These are phyloP conservation scores for Scrobipalpa costella DNA, from an alignment of 2,888 invertebrate species.

Conservation along the genomic window DNA sequence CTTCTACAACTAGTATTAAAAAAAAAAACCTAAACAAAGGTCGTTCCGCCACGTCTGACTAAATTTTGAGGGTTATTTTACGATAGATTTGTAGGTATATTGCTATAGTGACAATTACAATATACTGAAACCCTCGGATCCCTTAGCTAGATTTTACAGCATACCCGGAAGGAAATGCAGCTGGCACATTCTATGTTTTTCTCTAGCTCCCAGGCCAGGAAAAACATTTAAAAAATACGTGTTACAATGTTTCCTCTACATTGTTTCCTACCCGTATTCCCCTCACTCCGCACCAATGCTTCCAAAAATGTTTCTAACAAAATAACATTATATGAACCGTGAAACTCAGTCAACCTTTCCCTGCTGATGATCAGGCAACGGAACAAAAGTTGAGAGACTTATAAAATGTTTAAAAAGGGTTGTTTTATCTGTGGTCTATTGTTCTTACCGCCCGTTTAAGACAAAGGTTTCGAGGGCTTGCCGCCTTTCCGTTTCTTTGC, in stretches of 20 bases:
- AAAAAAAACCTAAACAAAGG: no score
- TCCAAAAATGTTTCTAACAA: conserved; percentile 4
- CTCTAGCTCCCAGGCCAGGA: no score
- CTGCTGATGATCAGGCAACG: conserved; percentile 4
- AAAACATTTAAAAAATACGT: background rate
- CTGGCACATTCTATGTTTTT: no score
- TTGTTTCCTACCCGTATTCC: background rate
- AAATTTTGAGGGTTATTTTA: no score
- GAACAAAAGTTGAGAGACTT: background rate
- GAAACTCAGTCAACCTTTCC: conserved; percentile 7
- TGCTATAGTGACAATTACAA: no score
- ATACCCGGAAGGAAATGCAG: no score
- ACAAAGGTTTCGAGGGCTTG: conserved; percentile 2
- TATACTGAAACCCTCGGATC: no score
- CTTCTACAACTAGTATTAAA: no score
- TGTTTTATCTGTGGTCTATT: conserved; percentile 9
- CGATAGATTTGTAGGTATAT: no score
- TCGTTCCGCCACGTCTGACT: no score
- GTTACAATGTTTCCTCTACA: background rate
- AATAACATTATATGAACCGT: conserved; percentile 7
- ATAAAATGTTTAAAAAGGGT: conserved; percentile 6
- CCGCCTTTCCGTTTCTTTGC: conserved; percentile 12
- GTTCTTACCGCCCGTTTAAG: background rate
- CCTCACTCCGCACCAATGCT: conserved; percentile 4
- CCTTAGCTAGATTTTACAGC: no score